Evolutionary conservation across 2,888 invertebrate species (phyloP).

Genomic region (Pterostichus madidus): DNA sequence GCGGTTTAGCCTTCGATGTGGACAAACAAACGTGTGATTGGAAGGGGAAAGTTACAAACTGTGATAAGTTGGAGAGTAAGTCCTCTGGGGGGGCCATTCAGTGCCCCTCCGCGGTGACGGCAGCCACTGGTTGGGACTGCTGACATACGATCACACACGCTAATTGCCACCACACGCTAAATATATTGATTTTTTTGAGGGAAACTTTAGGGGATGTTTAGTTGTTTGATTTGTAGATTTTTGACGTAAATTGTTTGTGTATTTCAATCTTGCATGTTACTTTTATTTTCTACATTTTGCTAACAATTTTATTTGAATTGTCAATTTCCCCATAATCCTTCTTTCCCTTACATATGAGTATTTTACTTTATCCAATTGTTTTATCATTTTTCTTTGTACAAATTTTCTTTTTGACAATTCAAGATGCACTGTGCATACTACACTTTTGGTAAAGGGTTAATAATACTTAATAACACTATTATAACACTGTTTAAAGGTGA

Average conservation of each 20-base stretch:
- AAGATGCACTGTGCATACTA: slow-evolving; percentile 32
- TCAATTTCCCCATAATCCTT: too few species aligned
- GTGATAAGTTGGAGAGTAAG: slow-evolving; percentile 98
- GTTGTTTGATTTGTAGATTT: neutral
- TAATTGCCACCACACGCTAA: slow-evolving; percentile 6
- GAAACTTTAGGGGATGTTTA: neutral
- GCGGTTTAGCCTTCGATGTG: slow-evolving; percentile 98
- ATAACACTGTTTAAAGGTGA: too few species aligned
- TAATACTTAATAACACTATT: neutral
- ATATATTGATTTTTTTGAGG: neutral
- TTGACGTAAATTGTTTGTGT: neutral
- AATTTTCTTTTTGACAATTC: slow-evolving; percentile 4
- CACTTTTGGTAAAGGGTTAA: slow-evolving; percentile 4
- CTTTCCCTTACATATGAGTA: too few species aligned
- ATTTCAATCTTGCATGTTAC: neutral
- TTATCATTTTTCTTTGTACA: too few species aligned
- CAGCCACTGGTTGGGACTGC: slow-evolving; percentile 1
- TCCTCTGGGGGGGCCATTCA: slow-evolving; percentile 73
- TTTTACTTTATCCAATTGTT: too few species aligned
- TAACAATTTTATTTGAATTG: too few species aligned
- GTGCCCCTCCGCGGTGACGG: slow-evolving; percentile 61
- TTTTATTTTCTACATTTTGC: slow-evolving; percentile 1
- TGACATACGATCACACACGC: slow-evolving; percentile 8
- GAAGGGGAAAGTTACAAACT: slow-evolving; percentile 98
- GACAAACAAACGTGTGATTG: slow-evolving; percentile 99